phyloP scores from a whole-genome alignment of 1,140 invertebrate species.

The Drosophila aff. region DNA sequence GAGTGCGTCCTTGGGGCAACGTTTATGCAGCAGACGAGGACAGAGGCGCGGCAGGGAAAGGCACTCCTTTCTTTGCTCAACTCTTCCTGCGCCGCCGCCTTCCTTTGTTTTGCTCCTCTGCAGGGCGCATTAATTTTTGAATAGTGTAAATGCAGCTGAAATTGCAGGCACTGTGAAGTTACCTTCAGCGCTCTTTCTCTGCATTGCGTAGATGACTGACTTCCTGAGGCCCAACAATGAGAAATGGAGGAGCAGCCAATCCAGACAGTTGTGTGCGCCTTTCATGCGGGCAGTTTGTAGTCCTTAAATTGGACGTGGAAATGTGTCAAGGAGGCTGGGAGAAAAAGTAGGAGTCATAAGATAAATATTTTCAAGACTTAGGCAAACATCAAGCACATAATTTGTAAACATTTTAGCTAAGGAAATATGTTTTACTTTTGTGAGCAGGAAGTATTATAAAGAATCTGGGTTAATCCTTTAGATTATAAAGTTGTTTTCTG shows the following conservation, averaged over 20 bases:
- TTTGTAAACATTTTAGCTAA: slow-evolving; percentile 8
- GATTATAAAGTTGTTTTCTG: neutral
- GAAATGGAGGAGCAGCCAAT: slow-evolving; percentile 1
- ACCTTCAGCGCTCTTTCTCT: slow-evolving; percentile 12
- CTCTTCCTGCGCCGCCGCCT: slow-evolving; percentile 23
- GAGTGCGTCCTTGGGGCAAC: slow-evolving; percentile 56
- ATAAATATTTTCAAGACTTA: slow-evolving; percentile 6
- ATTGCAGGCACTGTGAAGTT: slow-evolving; percentile 37
- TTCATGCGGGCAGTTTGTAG: slow-evolving; percentile 2
- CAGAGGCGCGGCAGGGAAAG: neutral
- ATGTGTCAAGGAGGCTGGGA: neutral
- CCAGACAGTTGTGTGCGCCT: neutral
- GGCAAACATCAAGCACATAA: neutral
- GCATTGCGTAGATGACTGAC: slow-evolving; percentile 28
- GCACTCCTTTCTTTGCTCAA: slow-evolving; percentile 30
- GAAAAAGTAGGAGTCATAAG: neutral
- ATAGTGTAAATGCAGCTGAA: slow-evolving; percentile 62
- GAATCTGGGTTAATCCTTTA: neutral
- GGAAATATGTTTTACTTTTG: neutral
- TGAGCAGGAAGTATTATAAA: neutral
- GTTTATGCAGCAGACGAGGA: slow-evolving; percentile 48
- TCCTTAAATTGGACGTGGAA: slow-evolving; percentile 7
- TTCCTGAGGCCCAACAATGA: neutral
- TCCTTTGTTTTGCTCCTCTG: slow-evolving; percentile 47
- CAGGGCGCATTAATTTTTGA: slow-evolving; percentile 69